Evolutionary conservation across 2,113 vertebrate species (phyloP).

Genomic region (Erpornis zantholeuca): DNA sequence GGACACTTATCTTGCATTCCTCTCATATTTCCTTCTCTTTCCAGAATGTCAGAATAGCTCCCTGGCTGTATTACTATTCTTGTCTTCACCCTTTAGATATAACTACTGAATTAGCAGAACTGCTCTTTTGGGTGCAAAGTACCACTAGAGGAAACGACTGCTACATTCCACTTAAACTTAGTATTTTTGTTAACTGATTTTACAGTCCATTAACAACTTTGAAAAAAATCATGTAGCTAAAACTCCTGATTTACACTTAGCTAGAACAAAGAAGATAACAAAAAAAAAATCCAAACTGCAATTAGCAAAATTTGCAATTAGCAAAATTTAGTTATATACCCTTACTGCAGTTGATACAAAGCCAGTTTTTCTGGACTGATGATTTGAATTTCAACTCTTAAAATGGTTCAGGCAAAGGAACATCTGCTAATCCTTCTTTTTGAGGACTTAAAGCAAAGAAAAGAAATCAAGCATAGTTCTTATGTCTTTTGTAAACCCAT

Average conservation of each 20-base stretch:
- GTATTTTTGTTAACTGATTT: neutral
- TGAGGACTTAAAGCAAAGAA: neutral
- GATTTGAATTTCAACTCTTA: neutral
- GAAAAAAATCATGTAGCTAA: neutral
- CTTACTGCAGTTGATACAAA: neutral
- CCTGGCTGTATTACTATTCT: neutral
- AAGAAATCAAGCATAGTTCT: neutral
- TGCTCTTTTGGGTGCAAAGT: neutral
- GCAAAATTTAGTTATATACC: neutral
- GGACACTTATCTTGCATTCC: slow-evolving; percentile 74
- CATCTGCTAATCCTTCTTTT: neutral
- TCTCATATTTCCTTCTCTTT: slow-evolving; percentile 52
- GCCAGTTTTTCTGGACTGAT: neutral
- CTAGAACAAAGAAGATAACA: neutral
- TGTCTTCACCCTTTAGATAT: neutral
- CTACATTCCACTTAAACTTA: neutral
- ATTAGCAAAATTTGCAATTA: neutral
- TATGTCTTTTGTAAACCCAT: neutral
- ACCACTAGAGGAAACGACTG: neutral
- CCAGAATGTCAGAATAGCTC: slow-evolving; percentile 64
- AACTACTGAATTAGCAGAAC: neutral
- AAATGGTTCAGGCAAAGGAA: neutral
- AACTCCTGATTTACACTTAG: neutral
- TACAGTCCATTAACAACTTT: neutral
- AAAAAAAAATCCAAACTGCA: neutral